Conservation (phyloP, 2,797 vertebrate species). For the Microcaecilia unicolor region DNA sequence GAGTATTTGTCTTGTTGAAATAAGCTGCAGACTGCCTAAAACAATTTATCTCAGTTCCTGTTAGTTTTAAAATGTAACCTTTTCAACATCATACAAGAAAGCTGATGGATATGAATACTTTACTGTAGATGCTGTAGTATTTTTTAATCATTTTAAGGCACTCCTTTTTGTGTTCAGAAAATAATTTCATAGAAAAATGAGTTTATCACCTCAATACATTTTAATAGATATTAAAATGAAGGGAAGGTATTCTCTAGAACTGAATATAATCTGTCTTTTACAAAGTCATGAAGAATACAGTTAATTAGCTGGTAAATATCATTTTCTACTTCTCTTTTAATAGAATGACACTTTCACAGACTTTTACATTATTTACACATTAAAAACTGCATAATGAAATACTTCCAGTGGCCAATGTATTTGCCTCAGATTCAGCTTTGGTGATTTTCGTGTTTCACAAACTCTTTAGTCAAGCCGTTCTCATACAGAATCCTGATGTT, state of each 20-base stretch:
- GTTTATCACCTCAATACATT: constrained; percentile 13
- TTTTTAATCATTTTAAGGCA: too few species aligned
- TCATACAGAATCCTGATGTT: too few species aligned
- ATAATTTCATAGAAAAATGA: too few species aligned
- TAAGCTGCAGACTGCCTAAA: too few species aligned
- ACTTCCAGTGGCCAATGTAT: constrained; percentile 13
- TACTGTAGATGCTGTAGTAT: too few species aligned
- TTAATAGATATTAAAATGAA: constrained; percentile 8
- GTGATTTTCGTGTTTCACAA: not conserved
- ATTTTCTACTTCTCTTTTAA: constrained; percentile 33
- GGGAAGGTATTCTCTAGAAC: constrained; percentile 4
- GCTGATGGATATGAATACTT: too few species aligned
- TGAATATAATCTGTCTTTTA: too few species aligned
- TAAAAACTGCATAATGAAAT: constrained; percentile 21
- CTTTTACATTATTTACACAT: constrained; percentile 50
- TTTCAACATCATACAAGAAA: too few species aligned
- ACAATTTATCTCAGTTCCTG: too few species aligned
- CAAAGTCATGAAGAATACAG: constrained; percentile 13
- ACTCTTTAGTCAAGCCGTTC: not conserved
- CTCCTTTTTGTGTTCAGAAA: constrained; percentile 1
- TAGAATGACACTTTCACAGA: constrained; percentile 6
- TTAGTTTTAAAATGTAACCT: too few species aligned
- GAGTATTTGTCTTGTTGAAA: too few species aligned
- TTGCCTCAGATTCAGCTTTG: constrained; percentile 20
- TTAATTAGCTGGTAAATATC: constrained; percentile 25